These are phyloP conservation scores for Fragum fragum DNA, from an alignment of 2,888 invertebrate genomes.

Conservation along the genomic window DNA sequence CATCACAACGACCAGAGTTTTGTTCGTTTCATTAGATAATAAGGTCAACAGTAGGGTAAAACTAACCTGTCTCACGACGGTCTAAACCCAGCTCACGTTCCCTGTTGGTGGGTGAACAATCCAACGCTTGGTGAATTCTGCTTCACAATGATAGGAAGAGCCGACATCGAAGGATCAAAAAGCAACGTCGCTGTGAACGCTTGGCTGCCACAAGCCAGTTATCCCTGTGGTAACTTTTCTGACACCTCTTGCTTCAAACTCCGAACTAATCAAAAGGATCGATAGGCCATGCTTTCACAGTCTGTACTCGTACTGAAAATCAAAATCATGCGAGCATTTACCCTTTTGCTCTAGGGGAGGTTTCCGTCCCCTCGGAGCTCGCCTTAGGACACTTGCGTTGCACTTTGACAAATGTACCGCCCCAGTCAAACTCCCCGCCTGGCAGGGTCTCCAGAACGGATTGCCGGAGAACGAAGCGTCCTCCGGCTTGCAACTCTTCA, in stretches of 20 bases:
- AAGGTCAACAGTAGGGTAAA: too few relatives aligned
- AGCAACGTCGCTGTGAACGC: too few relatives aligned
- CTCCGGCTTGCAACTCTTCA: constrained; percentile 20
- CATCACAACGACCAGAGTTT: too few relatives aligned
- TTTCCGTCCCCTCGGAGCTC: constrained; percentile 91
- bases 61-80: too few relatives aligned
- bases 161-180: too few relatives aligned
- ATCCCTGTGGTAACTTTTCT: constrained; percentile 92
- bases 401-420: constrained; percentile 89
- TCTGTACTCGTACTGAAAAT: constrained; percentile 89
- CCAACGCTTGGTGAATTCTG: too few relatives aligned
- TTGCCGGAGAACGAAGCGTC: constrained; percentile 29
- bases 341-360: constrained; percentile 91
- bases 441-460: constrained; percentile 84
- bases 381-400: constrained; percentile 90
- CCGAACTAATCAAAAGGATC: constrained; percentile 89
- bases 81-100: too few relatives aligned
- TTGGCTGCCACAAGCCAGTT: too few relatives aligned
- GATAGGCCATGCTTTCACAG: constrained; percentile 91
- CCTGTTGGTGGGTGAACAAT: too few relatives aligned
- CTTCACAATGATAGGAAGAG: too few relatives aligned
- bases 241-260: constrained; percentile 90
- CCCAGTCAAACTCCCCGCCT: constrained; percentile 91
- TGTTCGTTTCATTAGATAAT: too few relatives aligned
- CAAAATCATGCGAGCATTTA: constrained; percentile 91